Base-by-base conservation (phyloP, 2,888 invertebrate species). In the Gymnoscelis rufifasciata region DNA sequence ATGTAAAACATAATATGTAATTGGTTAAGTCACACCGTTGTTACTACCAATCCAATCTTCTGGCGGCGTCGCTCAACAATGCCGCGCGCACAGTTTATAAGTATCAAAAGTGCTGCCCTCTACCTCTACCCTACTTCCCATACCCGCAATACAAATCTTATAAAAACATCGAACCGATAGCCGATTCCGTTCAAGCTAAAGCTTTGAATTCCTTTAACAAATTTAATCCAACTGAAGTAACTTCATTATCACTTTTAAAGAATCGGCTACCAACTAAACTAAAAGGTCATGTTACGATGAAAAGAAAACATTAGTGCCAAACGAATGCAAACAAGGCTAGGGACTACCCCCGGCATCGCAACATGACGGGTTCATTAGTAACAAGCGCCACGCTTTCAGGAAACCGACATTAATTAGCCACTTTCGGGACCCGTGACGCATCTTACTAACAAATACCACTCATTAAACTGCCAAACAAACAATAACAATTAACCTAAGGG, bases 401-500 rank as follows among this genome's bases (percentile, higher is more conserved):
- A n/a, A n/a, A n/a, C n/a, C 10, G 15, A 15, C 10, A 15, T 23
- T 11, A 4, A 35, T 12, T 29, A 11, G 19, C 0, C 6, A 19
- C 7, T 8, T 26, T 3, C 26, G 26, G 5, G 5, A 33, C 15
- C 10, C 7, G 36, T 26, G 10, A 36, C 39, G 19, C 28, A 40
- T 31, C 11, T 27, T 37, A 43, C 2, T 11, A 2, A 19, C 19
- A 13, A 12, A 37, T 36, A 41, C 28, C 23, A 14, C n/a, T 10
- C 38, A 42, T 41, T 66, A 52, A 40, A 64, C 61, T 59, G 66
- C 60, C 62, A 62, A 74, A 77, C 69, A 69, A 75, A 78, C 62
- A 78, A 78, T 75, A 76, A 78, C 78, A 77, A 78, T 74, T 74
- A 74, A 64, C 45, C 50, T 50, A 50, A 56, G 60, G 65, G 69